A percentile compares a stretch with the other conserved stretches of the same genome.
phyloP scores from a whole-genome alignment of 2,113 vertebrate species.

The Peromyscus californicus region DNA sequence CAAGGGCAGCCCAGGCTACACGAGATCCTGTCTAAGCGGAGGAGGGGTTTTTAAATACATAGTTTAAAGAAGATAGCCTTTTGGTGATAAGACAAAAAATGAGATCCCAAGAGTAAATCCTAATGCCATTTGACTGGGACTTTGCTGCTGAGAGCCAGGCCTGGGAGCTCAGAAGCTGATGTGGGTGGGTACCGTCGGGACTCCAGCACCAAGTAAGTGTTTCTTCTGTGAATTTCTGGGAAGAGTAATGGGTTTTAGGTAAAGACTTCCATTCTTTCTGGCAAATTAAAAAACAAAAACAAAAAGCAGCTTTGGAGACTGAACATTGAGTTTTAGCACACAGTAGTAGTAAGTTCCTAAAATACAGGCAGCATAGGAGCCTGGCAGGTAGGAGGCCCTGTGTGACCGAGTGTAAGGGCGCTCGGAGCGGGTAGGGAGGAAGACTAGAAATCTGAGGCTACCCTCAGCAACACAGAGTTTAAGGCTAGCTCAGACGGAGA shows the following conservation, averaged over 20 bases:
- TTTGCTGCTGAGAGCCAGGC: neutral
- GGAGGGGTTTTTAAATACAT: neutral
- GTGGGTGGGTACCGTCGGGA: neutral
- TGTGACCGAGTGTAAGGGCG: neutral
- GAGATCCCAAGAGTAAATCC: neutral
- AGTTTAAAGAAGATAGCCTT: neutral
- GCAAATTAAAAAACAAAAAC: neutral
- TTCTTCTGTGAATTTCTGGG: slow-evolving; percentile 27
- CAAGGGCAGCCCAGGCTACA: neutral
- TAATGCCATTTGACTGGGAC: neutral
- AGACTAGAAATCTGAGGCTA: neutral
- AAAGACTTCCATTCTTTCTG: neutral
- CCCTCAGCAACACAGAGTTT: neutral
- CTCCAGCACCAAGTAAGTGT: neutral
- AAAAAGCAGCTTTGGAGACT: neutral
- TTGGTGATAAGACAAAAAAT: neutral
- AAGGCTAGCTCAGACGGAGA: neutral
- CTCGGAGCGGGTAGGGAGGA: neutral
- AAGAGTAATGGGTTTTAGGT: neutral
- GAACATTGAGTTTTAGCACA: slow-evolving; percentile 37
- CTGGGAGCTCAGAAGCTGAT: neutral
- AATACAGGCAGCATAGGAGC: neutral
- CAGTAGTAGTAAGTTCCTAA: neutral
- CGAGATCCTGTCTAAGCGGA: neutral
- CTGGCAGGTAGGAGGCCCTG: neutral